These are phyloP conservation scores for Podabrus alpinus DNA, from an alignment of 2,888 invertebrate species.

Conservation along the genomic window DNA sequence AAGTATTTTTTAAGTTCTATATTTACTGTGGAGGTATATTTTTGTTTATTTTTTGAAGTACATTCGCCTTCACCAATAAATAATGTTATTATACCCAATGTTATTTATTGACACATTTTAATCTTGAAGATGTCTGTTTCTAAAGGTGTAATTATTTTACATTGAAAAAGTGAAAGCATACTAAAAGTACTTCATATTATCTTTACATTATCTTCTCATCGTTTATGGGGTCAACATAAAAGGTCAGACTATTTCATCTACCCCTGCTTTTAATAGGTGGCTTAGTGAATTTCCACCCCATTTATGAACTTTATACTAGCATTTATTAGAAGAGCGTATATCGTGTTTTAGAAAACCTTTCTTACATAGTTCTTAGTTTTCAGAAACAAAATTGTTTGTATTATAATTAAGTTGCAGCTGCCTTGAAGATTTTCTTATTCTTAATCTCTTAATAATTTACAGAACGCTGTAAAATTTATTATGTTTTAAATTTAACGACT, in stretches of 20 bases:
- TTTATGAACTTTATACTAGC: conserved; percentile 37
- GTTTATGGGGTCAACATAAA: conserved; percentile 27
- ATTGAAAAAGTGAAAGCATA: not conserved
- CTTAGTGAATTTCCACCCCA: conserved; percentile 38
- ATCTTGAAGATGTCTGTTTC: not conserved
- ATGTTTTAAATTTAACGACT: not conserved
- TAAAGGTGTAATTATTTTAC: not conserved
- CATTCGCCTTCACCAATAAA: not conserved
- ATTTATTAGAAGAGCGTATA: conserved; percentile 25
- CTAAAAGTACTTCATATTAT: conserved; percentile 21
- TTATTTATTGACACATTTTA: not conserved
- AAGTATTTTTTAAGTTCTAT: too few species aligned
- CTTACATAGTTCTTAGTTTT: not conserved
- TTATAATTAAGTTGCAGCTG: not conserved
- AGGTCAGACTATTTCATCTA: conserved; percentile 24
- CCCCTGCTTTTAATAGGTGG: conserved; percentile 24
- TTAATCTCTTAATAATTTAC: not conserved
- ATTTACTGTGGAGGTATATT: too few species aligned
- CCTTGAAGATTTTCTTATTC: not conserved
- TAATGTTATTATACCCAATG: not conserved
- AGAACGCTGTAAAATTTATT: not conserved
- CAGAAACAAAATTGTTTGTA: not conserved
- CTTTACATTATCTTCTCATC: conserved; percentile 17
- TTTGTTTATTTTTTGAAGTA: too few species aligned
- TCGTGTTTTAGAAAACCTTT: conserved; percentile 8